A percentile compares a stretch with the other conserved stretches of the same genome.
phyloP scores from a whole-genome alignment of 2,113 vertebrate genomes.

The Laterallus jamaicensis region DNA sequence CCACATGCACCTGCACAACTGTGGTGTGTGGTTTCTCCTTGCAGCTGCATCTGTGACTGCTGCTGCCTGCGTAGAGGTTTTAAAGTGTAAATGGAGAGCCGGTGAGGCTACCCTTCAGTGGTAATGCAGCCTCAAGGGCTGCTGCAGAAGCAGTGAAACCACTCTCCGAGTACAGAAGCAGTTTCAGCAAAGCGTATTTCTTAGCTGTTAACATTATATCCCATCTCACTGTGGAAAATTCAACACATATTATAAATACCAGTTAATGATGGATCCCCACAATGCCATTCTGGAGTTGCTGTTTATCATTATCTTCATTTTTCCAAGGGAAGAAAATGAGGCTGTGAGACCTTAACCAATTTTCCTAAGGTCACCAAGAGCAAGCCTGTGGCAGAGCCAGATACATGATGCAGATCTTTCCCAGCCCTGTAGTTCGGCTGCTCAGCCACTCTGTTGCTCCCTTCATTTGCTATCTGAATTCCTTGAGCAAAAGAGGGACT shows the following conservation, averaged over 20 bases:
- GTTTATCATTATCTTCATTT: neutral
- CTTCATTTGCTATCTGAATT: slow-evolving; percentile 17
- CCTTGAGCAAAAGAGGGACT: neutral
- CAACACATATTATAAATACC: neutral
- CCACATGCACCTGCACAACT: slow-evolving; percentile 79
- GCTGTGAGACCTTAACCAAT: neutral
- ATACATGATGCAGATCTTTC: neutral
- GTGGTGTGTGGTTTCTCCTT: slow-evolving; percentile 81
- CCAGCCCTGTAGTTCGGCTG: neutral
- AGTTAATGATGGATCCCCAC: neutral
- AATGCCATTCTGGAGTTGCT: neutral
- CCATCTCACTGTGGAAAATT: neutral
- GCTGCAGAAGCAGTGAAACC: slow-evolving; percentile 40
- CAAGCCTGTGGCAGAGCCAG: neutral
- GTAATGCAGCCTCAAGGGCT: slow-evolving; percentile 35
- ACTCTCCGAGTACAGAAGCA: neutral
- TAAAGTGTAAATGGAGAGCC: slow-evolving; percentile 67
- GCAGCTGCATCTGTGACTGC: slow-evolving; percentile 78
- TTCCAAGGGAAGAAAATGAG: neutral
- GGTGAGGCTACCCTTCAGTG: slow-evolving; percentile 49
- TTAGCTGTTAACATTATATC: neutral
- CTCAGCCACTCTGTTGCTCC: neutral
- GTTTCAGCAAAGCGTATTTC: neutral
- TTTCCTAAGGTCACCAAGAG: neutral
- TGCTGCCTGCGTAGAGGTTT: slow-evolving; percentile 55